Base-by-base conservation (phyloP, 2,113 vertebrate genomes). In the Trichechus manatus region DNA sequence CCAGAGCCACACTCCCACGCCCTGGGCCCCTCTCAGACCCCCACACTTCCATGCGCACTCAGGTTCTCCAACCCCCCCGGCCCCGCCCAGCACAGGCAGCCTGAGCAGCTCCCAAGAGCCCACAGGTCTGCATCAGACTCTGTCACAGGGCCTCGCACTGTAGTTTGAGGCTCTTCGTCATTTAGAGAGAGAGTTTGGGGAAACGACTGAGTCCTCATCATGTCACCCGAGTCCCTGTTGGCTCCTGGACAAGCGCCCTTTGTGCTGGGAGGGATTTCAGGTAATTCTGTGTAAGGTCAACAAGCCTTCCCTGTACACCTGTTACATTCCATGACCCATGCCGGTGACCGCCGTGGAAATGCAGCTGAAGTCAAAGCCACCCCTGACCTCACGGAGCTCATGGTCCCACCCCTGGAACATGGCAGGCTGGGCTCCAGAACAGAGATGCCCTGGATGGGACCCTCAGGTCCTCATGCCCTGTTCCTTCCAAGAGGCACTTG, bases 121-220 rank as follows among this genome's bases (percentile, higher is more conserved):
- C 80, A 78, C 75, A 29, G 29, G 6, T 3, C 29, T 8, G 29
- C 42, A 47, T 29, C 44, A 31, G 15, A 15, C 42, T 75, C 27
- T 56, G 29, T 1, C 1, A 20, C 1, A 11, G 36, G 63, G 27
- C 15, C 17, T 29, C 68, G 61, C 0, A 0, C 14, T 7, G 1
- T 10, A 9, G 3, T 0, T 6, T 44, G 36, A 27, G 36, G n/a
- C 42, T 82, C 31, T 36, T 33, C 75, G 42, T 31, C 22, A 74
- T 50, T n/a, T 56, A 11, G 13, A 59, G 8, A 39, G 47, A 66
- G 44, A 83, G 53, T 11, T 7, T 31, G 25, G 59, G n/a, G 59
- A n/a, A 66, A 79, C 20, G 47, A 53, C 44, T 36, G 42, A 44
- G 19, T 8, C 15, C 7, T 78, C 74, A 44, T 39, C 75, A 47